Evolutionary conservation across 2,113 vertebrate species (phyloP).

Genomic region (Ploceus nigricollis): DNA sequence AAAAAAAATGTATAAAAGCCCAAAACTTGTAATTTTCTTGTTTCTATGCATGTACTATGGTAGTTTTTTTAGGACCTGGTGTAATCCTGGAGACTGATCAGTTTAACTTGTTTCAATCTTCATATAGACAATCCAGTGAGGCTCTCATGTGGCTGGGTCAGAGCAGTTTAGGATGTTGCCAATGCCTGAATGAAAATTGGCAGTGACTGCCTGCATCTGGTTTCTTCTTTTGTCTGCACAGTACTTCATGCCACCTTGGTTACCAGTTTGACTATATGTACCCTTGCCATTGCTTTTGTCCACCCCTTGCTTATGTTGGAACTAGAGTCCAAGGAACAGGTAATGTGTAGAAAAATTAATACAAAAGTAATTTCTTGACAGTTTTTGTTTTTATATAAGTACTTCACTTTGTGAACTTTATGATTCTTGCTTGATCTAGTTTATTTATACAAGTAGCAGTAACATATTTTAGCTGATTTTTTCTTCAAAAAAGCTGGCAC

Average conservation of each 20-base stretch:
- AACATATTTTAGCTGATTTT: not conserved
- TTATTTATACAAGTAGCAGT: not conserved
- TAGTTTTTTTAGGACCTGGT: not conserved
- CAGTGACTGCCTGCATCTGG: not conserved
- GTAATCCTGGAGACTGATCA: rapidly evolving
- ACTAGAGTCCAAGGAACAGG: not conserved
- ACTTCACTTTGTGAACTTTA: not conserved
- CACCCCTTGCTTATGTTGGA: not conserved
- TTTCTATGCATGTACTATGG: not conserved
- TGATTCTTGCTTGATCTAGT: not conserved
- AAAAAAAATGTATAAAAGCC: not conserved
- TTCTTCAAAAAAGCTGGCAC: not conserved
- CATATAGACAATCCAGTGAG: not conserved
- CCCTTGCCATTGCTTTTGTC: not conserved
- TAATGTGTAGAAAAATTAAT: not conserved
- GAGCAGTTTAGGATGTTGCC: not conserved
- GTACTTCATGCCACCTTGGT: not conserved
- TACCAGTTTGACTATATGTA: not conserved
- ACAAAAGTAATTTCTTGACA: not conserved
- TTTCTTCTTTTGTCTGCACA: not conserved
- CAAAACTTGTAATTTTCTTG: not conserved
- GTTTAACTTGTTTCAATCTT: not conserved
- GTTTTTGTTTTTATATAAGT: not conserved
- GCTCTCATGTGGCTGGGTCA: not conserved
- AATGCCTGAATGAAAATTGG: not conserved